Percentiles rank a stretch among this genome's conserved stretches.
Evolutionary conservation across 2,888 invertebrate species (phyloP).

Genomic region (Apamea sordens): DNA sequence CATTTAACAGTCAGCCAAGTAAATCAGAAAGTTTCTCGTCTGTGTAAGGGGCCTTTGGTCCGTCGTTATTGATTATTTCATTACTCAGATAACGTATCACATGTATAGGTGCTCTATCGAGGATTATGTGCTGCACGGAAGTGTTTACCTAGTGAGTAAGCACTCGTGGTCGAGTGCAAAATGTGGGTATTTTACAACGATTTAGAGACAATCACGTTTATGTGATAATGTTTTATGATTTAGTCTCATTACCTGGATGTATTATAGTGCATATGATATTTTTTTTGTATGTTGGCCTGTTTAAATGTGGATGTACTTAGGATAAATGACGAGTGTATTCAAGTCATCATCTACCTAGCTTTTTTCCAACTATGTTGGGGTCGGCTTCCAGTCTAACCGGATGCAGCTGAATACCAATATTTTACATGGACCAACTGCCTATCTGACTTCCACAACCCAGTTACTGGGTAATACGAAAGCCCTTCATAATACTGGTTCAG

Average conservation of each 20-base stretch:
- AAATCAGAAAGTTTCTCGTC: constrained; percentile 1
- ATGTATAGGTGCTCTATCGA: neutral
- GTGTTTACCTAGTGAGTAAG: constrained; percentile 51
- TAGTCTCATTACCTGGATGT: constrained; percentile 2
- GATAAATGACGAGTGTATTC: neutral
- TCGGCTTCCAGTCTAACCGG: too few species aligned
- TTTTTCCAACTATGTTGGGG: too few species aligned
- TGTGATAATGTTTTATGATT: constrained; percentile 18
- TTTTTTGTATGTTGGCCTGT: neutral
- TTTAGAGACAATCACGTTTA: constrained; percentile 39
- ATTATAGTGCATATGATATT: neutral
- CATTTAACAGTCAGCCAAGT: neutral
- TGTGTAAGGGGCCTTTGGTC: neutral
- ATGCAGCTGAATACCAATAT: too few species aligned
- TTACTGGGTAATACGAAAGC: too few species aligned
- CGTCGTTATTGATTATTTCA: constrained; percentile 28
- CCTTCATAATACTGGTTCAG: too few species aligned
- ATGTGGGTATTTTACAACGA: constrained; percentile 36
- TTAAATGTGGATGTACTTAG: neutral
- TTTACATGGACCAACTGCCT: too few species aligned
- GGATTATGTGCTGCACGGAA: constrained; percentile 40
- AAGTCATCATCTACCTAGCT: neutral
- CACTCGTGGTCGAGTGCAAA: constrained; percentile 38
- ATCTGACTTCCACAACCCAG: too few species aligned
- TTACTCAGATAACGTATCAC: constrained; percentile 36